These are phyloP conservation scores for Recurvirostra avosetta DNA, from an alignment of 2,113 vertebrate species.

Conservation along the genomic window DNA sequence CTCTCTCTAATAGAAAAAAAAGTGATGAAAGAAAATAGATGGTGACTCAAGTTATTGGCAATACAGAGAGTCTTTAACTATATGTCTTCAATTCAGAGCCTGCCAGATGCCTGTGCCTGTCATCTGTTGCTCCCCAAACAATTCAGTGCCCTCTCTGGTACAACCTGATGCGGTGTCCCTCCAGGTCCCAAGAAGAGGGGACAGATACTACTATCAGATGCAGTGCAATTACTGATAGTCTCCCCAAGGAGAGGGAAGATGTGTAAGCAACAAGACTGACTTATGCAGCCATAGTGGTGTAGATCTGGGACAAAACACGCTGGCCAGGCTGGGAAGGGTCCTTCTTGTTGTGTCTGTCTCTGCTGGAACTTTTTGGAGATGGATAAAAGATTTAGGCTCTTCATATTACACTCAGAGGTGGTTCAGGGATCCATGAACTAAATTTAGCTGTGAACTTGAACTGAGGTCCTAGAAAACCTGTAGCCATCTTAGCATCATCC, in stretches of 20 bases:
- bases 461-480: neutral
- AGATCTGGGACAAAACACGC: neutral
- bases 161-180: neutral
- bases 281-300: neutral
- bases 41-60: neutral
- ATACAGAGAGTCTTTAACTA: neutral
- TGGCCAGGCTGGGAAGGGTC: neutral
- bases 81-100: neutral
- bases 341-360: neutral
- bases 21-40: slow-evolving; percentile 43
- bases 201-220: neutral
- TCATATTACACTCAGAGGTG: neutral
- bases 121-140: neutral
- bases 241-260: neutral
- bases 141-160: neutral
- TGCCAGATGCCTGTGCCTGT: neutral
- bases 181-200: neutral
- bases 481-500: neutral
- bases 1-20: slow-evolving; percentile 42
- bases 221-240: neutral
- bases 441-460: neutral
- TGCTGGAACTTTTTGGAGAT: neutral
- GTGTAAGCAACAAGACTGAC: neutral
- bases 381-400: neutral
- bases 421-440: neutral